Base-by-base conservation (phyloP, 2,113 vertebrate genomes). In the Cricetomys ansorgei region DNA sequence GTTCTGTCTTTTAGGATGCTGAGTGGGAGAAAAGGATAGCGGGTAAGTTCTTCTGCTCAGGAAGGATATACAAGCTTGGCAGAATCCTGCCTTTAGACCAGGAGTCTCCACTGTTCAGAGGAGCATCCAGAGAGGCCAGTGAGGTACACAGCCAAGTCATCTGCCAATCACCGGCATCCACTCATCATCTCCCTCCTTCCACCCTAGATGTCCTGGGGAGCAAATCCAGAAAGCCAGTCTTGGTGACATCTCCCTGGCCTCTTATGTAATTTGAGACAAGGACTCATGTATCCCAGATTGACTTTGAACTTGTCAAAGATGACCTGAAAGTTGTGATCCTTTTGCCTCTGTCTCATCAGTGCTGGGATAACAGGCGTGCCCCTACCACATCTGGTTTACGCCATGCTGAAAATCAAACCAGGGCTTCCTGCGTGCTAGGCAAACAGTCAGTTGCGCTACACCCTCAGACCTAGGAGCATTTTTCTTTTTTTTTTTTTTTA, bases 401-500 rank as follows among this genome's bases (percentile, higher is more conserved):
- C 43, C 29, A 3, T 50, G 62, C 62, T 67, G 62, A 62, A 64
- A 48, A 15, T 87, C 3, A 64, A 87, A 50, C 84, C 34, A n/a
- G 64, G 64, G 34, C 64, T 69, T n/a, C 48, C 31, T 53, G 9
- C 11, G 5, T 13, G 19, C 31, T 13, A n/a, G 21, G 84, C 84
- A 50, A 69, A 48, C 64, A 25, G 43, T 34, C 8, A 21, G 29
- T 2, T 69, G 64, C 53, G 31, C 64, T 16, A 2, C 31, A 37
- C 25, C 84, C 29, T 12, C 34, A 69, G 43, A 17, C 43, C 84
- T 23, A 57, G 57, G 64, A 85, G 5, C 65, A 31, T 34, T 77
- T 50, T 25, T 62, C n/a, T n/a, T 62, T 65, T 31, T 85, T 96
- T 89, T 9, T 53, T 17, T 81, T 96, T 92, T 15, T 48, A 40